Conservation (phyloP, 2,797 vertebrate species). For the Setipinna tenuifilis region DNA sequence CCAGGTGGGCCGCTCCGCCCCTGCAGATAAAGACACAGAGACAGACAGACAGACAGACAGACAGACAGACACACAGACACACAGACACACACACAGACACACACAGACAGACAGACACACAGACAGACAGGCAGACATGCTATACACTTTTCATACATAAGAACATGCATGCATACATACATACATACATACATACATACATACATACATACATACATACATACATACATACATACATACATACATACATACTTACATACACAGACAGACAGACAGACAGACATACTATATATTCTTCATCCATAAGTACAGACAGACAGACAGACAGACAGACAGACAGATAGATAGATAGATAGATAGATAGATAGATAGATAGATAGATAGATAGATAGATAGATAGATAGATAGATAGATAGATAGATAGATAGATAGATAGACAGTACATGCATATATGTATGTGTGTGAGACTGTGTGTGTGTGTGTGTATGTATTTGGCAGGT, state of each 20-base stretch:
- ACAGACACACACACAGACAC: not conserved
- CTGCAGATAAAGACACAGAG: not conserved
- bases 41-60: not conserved
- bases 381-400: too few species aligned
- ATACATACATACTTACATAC: not conserved
- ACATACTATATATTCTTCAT: too few species aligned
- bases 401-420: too few species aligned
- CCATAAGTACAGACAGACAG: too few species aligned
- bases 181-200: not conserved
- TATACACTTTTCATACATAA: not conserved
- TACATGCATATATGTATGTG: too few species aligned
- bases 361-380: too few species aligned
- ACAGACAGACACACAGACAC: not conserved
- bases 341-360: too few species aligned
- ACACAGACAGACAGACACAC: not conserved
- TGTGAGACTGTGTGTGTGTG: too few species aligned
- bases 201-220: slow-evolving; percentile 15
- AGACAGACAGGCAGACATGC: not conserved
- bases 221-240: slow-evolving; percentile 3
- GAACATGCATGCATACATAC: not conserved
- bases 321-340: too few species aligned
- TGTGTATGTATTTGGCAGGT: too few species aligned
- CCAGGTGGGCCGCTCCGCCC: slow-evolving; percentile 26
- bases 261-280: slow-evolving; percentile 27
- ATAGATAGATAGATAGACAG: too few species aligned